Base-by-base conservation (phyloP, 1,140 invertebrate species). In the Pissodes strobi region DNA sequence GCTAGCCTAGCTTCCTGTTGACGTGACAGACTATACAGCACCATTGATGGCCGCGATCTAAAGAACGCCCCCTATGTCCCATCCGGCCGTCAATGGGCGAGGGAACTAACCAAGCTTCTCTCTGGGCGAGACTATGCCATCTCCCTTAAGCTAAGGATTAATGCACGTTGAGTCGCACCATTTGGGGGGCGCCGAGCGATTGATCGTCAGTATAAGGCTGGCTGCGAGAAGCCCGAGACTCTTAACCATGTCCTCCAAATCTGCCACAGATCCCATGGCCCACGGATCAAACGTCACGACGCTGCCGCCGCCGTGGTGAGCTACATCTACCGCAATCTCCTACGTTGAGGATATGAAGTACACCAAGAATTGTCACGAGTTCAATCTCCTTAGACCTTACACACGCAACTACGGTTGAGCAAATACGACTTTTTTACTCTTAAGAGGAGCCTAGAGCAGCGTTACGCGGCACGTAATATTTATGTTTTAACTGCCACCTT, bases 241-340 rank as follows among this genome's bases (percentile, higher is more conserved):
- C 2, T 6, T 12, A 57, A 57, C 15, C 55, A 57, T 18, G 25
- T 57, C n/a, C n/a, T n/a, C n/a, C n/a, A n/a, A n/a, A n/a, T n/a
- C n/a, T n/a, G n/a, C n/a, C n/a, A n/a, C n/a, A n/a, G n/a, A n/a
- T n/a, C 38, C 12, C 37, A 43, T 18, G 21, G 9, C n/a, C 4
- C 12, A 6, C 10, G 55, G 1, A 57, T 57, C 8, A 15, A 23
- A 10, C 13, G 55, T 2, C 55, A 57, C 25, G 25, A 57, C 22
- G 55, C 55, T n/a, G n/a, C n/a, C n/a, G n/a, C n/a, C n/a, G n/a
- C n/a, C 1, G 21, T 25, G 3, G 6, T 23, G 1, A 25, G 4
- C 17, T 57, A 22, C 8, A n/a, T n/a, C n/a, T n/a, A n/a, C n/a
- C n/a, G n/a, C n/a, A n/a, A n/a, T n/a, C n/a, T n/a, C n/a, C n/a